Conservation (phyloP, 2,888 invertebrate species). For the Epirrita christyi region DNA sequence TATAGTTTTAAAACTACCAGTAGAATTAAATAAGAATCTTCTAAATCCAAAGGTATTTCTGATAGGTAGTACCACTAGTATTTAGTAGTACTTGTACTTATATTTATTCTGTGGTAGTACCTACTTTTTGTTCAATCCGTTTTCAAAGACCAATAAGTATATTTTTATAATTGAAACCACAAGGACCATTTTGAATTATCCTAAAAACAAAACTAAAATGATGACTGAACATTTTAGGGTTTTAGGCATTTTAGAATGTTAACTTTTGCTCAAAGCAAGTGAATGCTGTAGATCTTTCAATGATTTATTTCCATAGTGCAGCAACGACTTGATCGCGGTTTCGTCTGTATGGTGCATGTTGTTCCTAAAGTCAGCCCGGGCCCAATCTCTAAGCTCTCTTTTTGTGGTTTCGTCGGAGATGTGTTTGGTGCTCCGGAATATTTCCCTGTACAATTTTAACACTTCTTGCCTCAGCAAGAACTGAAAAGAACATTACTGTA, state of each 20-base stretch:
- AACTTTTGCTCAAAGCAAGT: slow-evolving; percentile 84
- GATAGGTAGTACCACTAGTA: too few relatives aligned
- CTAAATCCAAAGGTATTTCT: too few relatives aligned
- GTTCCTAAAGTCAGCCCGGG: slow-evolving; percentile 88
- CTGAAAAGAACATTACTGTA: slow-evolving; percentile 74
- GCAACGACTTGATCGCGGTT: slow-evolving; percentile 88
- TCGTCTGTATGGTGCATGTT: slow-evolving; percentile 90
- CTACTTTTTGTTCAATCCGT: too few relatives aligned
- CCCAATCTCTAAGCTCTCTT: slow-evolving; percentile 89
- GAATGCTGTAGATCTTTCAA: slow-evolving; percentile 88
- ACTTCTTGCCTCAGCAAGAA: slow-evolving; percentile 93
- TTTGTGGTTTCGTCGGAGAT: slow-evolving; percentile 87
- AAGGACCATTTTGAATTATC: too few relatives aligned
- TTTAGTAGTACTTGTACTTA: too few relatives aligned
- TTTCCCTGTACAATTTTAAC: slow-evolving; percentile 89
- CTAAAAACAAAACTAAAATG: too few relatives aligned
- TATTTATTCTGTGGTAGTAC: too few relatives aligned
- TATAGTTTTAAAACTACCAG: too few relatives aligned
- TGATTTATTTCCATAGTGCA: slow-evolving; percentile 89
- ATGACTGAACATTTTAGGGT: too few relatives aligned
- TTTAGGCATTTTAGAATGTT: slow-evolving; percentile 3
- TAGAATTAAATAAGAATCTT: too few relatives aligned
- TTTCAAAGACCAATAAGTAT: too few relatives aligned
- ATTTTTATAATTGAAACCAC: too few relatives aligned
- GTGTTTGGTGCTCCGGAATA: slow-evolving; percentile 87